Evolutionary conservation across 2,888 invertebrate genomes (phyloP), one percentile per base, ranked within the genome.

Genomic region (Schrankia costaestrigalis): DNA sequence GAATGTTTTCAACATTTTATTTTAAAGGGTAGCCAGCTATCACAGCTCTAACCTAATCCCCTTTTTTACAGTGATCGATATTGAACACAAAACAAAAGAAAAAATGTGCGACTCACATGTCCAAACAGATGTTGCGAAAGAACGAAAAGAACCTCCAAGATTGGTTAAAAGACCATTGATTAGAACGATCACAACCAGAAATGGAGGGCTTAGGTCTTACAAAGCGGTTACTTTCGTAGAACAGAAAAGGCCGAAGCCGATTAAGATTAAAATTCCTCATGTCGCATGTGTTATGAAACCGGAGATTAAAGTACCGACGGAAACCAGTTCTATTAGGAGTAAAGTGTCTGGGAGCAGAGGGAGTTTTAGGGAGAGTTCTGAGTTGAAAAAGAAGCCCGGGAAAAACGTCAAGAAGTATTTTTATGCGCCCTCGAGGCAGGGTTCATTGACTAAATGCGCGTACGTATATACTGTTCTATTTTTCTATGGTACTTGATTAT

Each of bases 161-260:
- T n/a, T n/a, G n/a, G n/a, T n/a, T 36, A 40, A 38, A 41, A 69
- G 56, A 33, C 71, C 74, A 0, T 45, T 73, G 0, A 69, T 77
- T 0, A 72, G 64, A 46, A 77, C 78, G 0, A 50, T 72, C 0
- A 58, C 47, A 2, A 48, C 67, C 0, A 71, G 59, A 31, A 56
- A 55, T n/a, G 64, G 65, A 1, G 18, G 41, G 0, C 34, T 50
- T 0, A 64, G 54, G 38, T 35, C 65, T 0, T 78, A 59, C 36
- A 82, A 81, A 56, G 67, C 78, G 0, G 77, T 82, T 0, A 70
- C 73, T 0, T 79, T 81, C 31, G 63, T 63, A 0, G 76, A 78
- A 2, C 46, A 60, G 1, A 67, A 58, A 33, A 30, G 37, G 0
- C 31, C 41, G 0, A 45, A 46, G 0, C 49, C 57, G 0, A 33